These are phyloP conservation scores for Linnaemya vulpina DNA, from an alignment of 2,888 invertebrate species.

Conservation along the genomic window DNA sequence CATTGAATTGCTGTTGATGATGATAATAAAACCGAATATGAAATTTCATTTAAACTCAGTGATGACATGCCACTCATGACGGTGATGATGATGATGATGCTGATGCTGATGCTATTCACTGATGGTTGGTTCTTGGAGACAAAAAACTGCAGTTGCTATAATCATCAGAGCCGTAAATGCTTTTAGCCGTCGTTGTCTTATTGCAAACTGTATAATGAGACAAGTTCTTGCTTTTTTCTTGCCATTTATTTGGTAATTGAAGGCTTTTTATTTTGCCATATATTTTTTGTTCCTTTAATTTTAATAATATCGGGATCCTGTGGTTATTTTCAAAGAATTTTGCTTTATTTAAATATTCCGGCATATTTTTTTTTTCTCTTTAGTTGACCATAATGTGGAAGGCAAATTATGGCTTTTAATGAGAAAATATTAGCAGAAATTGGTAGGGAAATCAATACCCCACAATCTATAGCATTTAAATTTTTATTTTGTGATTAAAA, in stretches of 20 bases:
- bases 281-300: slow-evolving; percentile 2
- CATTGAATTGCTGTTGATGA: slow-evolving; percentile 7
- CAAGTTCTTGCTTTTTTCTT: slow-evolving; percentile 36
- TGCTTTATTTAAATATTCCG: background rate
- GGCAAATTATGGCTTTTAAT: slow-evolving; percentile 13
- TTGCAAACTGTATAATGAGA: slow-evolving; percentile 65
- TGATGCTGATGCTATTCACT: slow-evolving; percentile 4
- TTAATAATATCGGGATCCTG: slow-evolving; percentile 25
- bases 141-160: slow-evolving; percentile 35
- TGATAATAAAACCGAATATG: slow-evolving; percentile 25
- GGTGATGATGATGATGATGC: slow-evolving; percentile 12
- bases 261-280: slow-evolving; percentile 7
- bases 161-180: slow-evolving; percentile 43
- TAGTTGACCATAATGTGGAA: background rate
- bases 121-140: slow-evolving; percentile 50
- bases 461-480: background rate
- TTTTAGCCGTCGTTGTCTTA: slow-evolving; percentile 50
- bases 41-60: slow-evolving; percentile 16
- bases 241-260: slow-evolving; percentile 23
- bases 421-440: slow-evolving; percentile 23
- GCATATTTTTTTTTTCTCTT: background rate
- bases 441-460: slow-evolving; percentile 11
- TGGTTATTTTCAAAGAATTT: slow-evolving; percentile 32
- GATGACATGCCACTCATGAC: background rate
- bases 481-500: background rate